A percentile compares a stretch with the other conserved stretches of the same genome.
Conservation (phyloP, 2,797 vertebrate species). For the Hipposideros larvatus region DNA sequence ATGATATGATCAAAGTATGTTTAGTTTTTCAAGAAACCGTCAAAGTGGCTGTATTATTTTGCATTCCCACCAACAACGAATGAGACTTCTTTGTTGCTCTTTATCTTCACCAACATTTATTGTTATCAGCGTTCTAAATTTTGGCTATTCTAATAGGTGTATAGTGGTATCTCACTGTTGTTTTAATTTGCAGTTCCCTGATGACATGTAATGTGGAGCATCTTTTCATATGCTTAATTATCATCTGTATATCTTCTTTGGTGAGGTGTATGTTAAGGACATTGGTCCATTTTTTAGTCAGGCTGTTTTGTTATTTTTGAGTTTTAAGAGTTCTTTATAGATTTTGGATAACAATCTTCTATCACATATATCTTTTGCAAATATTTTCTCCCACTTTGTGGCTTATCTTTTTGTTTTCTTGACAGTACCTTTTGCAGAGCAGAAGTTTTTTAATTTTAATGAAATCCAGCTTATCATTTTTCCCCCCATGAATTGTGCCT, state of each 20-base stretch:
- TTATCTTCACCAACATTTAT: background rate
- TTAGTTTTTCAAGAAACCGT: background rate
- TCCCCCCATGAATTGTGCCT: background rate
- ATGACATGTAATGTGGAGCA: background rate
- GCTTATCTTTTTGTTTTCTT: background rate
- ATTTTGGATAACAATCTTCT: background rate
- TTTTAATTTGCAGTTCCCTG: background rate
- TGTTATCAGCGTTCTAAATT: background rate
- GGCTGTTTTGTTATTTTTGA: background rate
- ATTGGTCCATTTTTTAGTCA: background rate
- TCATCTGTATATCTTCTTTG: background rate
- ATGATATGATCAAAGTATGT: background rate
- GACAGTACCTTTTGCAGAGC: background rate
- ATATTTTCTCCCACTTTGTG: background rate
- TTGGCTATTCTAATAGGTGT: background rate
- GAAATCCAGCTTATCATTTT: background rate
- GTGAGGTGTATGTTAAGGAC: background rate
- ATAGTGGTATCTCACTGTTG: background rate
- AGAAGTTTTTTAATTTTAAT: background rate
- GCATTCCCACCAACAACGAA: background rate
- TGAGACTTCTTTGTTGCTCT: background rate
- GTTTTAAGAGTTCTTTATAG: background rate
- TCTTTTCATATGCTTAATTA: background rate
- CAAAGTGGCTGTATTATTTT: background rate
- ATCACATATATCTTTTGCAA: background rate